Conservation (phyloP, 2,888 invertebrate species). For the Pachydiplax longipennis region DNA sequence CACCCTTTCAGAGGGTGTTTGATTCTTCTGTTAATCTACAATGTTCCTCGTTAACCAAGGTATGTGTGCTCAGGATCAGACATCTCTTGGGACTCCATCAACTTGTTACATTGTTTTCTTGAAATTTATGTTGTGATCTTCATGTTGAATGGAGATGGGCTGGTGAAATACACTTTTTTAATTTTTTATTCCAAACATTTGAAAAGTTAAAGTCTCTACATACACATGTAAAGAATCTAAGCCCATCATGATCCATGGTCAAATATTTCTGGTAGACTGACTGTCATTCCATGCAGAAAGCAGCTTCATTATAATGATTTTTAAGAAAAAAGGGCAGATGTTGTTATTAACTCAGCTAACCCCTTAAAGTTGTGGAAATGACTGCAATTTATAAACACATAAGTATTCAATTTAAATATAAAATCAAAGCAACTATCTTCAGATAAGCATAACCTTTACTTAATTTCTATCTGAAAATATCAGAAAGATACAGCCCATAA, state of each 20-base stretch:
- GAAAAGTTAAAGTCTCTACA: background rate
- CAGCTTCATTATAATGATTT: background rate
- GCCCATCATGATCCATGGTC: background rate
- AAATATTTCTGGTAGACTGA: background rate
- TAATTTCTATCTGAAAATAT: background rate
- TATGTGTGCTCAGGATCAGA: background rate
- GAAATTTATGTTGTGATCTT: background rate
- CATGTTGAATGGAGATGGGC: background rate
- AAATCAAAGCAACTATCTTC: background rate
- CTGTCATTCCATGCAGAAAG: background rate
- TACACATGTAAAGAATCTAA: background rate
- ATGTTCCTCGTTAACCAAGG: constrained; percentile 9
- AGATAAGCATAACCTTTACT: background rate
- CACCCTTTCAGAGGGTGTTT: background rate
- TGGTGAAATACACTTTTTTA: background rate
- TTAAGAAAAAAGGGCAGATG: background rate
- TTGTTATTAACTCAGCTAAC: background rate
- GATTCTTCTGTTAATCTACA: background rate
- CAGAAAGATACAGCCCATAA: background rate
- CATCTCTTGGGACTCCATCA: background rate
- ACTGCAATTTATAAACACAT: background rate
- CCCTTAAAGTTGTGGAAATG: background rate
- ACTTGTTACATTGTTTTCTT: background rate
- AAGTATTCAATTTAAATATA: background rate
- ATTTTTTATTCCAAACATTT: background rate